A percentile compares a stretch with the other conserved stretches of the same genome.
Conservation (phyloP, 2,888 invertebrate species). For the Ennomos fuscantarius region DNA sequence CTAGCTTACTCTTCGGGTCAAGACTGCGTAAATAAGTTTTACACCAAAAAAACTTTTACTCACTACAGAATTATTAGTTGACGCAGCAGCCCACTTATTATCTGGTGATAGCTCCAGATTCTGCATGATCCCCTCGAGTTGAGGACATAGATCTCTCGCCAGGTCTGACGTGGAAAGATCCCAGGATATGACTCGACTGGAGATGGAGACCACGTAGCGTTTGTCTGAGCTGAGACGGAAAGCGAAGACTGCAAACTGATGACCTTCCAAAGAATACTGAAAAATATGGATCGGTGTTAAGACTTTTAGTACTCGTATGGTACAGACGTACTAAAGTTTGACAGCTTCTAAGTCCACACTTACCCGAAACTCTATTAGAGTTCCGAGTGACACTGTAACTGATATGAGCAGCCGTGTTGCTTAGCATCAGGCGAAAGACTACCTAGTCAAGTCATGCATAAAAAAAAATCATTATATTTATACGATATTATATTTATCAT, state of each 20-base stretch:
- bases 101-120: constrained; percentile 96
- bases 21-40: no score
- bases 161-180: constrained; percentile 98
- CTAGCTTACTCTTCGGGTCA: no score
- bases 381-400: no score
- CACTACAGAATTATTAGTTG: constrained; percentile 97
- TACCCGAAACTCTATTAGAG: no score
- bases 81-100: constrained; percentile 98
- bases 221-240: constrained; percentile 95
- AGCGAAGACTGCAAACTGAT: constrained; percentile 98
- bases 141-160: constrained; percentile 95
- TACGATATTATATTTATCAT: no score
- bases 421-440: no score
- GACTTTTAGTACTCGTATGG: no score
- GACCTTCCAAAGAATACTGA: constrained; percentile 98
- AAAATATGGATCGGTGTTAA: constrained; percentile 39
- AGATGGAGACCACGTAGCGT: constrained; percentile 97
- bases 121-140: constrained; percentile 98
- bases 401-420: no score
- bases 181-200: constrained; percentile 98
- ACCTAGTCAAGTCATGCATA: no score
- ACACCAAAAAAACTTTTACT: constrained; percentile 33
- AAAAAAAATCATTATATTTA: no score
- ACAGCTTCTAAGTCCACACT: no score
- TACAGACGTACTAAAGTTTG: no score